phyloP scores from a whole-genome alignment of 2,797 vertebrate species.

The Falco berigora region DNA sequence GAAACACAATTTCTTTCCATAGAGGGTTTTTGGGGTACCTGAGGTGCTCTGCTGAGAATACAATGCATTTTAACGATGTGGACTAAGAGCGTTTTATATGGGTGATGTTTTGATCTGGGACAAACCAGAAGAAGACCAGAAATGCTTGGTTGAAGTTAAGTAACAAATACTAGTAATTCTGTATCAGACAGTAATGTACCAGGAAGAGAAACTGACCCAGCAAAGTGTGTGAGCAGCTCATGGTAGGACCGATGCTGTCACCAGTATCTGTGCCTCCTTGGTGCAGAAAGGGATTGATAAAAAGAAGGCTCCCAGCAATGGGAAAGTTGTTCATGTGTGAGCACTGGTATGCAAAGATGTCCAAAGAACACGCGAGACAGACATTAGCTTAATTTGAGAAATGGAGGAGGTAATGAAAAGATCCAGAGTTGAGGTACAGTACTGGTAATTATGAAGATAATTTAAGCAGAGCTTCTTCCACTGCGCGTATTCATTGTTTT shows the following conservation, averaged over 20 bases:
- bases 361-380: background rate
- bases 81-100: background rate
- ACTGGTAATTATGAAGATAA: background rate
- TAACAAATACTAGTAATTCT: background rate
- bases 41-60: background rate
- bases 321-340: background rate
- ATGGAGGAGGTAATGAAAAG: background rate
- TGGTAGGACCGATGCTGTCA: background rate
- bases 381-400: background rate
- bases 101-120: background rate
- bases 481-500: background rate
- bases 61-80: background rate
- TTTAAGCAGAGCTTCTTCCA: background rate
- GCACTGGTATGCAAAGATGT: background rate
- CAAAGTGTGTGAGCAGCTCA: background rate
- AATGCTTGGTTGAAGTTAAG: background rate
- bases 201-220: background rate
- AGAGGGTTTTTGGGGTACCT: background rate
- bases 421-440: background rate
- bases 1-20: background rate
- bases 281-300: background rate
- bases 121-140: background rate
- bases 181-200: accelerated
- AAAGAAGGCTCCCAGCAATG: background rate
- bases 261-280: background rate